Evolutionary conservation across 2,113 vertebrate genomes (phyloP).

Genomic region (Calyptomena viridis): DNA sequence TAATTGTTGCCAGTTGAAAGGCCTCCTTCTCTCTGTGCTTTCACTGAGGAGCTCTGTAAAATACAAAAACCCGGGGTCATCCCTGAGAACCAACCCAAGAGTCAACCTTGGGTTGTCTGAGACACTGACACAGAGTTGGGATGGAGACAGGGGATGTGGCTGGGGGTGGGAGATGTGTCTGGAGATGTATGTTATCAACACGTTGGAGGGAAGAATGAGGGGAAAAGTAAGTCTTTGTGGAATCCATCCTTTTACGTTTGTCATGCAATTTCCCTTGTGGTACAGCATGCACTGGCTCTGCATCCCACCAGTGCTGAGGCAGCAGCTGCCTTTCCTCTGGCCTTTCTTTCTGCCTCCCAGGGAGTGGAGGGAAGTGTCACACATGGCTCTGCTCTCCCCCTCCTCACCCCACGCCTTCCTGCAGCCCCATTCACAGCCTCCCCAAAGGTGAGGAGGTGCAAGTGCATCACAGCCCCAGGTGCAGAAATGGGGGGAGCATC

Average conservation of each 20-base stretch:
- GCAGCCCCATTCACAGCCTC: neutral
- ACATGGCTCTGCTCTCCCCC: neutral
- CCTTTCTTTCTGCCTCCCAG: neutral
- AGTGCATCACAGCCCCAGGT: fast-evolving
- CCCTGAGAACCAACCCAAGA: neutral
- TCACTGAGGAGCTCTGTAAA: neutral
- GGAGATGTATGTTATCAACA: fast-evolving
- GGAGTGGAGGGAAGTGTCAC: fast-evolving
- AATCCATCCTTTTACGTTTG: neutral
- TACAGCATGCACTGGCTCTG: neutral
- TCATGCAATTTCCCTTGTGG: neutral
- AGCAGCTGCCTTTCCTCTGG: fast-evolving
- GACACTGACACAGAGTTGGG: too few species aligned
- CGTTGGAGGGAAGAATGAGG: fast-evolving
- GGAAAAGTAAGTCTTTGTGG: neutral
- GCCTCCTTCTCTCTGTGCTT: neutral
- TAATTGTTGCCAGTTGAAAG: neutral
- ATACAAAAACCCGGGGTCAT: neutral
- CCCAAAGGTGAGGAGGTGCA: neutral
- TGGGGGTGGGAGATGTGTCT: neutral
- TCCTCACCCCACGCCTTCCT: neutral
- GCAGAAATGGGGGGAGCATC: neutral
- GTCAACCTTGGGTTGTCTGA: too few species aligned
- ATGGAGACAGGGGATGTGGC: neutral
- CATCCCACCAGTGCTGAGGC: neutral